phyloP scores from a whole-genome alignment of 1,140 invertebrate genomes.

The Trigoniulus corallinus region DNA sequence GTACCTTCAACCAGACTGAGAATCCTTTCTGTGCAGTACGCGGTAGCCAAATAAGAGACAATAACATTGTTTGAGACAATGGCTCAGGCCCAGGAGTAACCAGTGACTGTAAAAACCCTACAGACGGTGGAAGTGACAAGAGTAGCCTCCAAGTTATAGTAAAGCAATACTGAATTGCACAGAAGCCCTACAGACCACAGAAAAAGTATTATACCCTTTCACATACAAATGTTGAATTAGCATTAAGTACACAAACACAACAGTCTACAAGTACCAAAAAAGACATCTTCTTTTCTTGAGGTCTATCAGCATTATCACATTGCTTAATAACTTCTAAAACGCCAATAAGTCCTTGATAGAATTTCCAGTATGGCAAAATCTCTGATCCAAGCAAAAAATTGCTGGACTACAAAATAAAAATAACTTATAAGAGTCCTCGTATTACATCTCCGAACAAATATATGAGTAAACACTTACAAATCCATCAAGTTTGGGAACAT shows the following conservation, averaged over 20 bases:
- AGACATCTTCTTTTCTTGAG: constrained; percentile 18
- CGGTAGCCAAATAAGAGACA: constrained; percentile 57
- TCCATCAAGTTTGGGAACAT: constrained; percentile 77
- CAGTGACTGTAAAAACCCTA: constrained; percentile 63
- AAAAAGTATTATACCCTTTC: too few relatives aligned
- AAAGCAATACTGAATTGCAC: constrained; percentile 81
- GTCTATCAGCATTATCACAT: constrained; percentile 20
- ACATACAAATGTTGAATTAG: constrained; percentile 4
- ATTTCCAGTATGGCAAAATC: constrained; percentile 66
- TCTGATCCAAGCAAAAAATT: constrained; percentile 85
- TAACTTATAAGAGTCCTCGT: too few relatives aligned
- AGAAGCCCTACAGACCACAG: constrained; percentile 46
- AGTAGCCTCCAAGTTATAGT: constrained; percentile 65
- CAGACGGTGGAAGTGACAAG: constrained; percentile 67
- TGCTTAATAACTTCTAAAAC: constrained; percentile 34
- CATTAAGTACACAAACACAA: background rate
- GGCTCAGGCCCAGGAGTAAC: constrained; percentile 34
- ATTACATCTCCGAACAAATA: background rate
- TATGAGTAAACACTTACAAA: constrained; percentile 34
- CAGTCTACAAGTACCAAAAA: constrained; percentile 22
- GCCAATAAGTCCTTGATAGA: constrained; percentile 70
- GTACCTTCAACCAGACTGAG: constrained; percentile 48
- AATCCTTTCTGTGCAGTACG: constrained; percentile 51
- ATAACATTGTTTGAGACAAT: constrained; percentile 37
- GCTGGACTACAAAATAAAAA: constrained; percentile 41